These are phyloP conservation scores for Cephalopachus bancanus DNA, from an alignment of 2,797 vertebrate genomes.

Conservation along the genomic window DNA sequence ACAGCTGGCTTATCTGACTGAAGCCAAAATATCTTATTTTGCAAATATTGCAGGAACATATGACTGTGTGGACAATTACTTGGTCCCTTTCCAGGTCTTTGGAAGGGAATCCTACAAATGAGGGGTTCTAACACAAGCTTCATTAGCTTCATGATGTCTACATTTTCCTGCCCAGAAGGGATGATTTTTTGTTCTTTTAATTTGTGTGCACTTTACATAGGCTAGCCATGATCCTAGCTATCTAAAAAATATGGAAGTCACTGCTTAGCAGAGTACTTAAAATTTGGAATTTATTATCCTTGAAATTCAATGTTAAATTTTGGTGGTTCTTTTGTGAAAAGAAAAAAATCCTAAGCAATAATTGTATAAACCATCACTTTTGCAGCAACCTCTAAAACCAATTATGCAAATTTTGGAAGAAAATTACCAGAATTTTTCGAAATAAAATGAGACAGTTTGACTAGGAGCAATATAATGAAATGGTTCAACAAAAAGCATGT, in stretches of 20 bases:
- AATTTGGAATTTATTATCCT: neutral
- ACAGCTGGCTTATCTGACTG: too few species aligned
- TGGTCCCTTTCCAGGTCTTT: neutral
- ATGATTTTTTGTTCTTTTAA: neutral
- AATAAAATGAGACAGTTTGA: constrained; percentile 8
- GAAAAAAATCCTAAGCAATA: neutral
- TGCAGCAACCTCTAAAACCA: neutral
- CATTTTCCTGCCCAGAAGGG: neutral
- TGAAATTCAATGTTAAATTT: neutral
- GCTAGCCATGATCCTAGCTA: neutral
- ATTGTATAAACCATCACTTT: constrained; percentile 11
- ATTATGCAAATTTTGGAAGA: neutral
- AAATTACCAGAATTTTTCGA: neutral
- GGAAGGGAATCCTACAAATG: neutral
- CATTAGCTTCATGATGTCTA: neutral
- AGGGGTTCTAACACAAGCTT: neutral
- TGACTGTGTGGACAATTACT: neutral
- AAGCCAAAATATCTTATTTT: too few species aligned
- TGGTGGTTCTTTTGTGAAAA: neutral
- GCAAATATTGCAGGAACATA: too few species aligned
- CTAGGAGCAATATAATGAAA: neutral
- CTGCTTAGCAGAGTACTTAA: neutral
- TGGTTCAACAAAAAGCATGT: neutral
- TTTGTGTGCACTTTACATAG: neutral
- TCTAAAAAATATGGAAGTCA: neutral